Percentiles rank a stretch among this genome's conserved stretches.
Evolutionary conservation across 2,888 invertebrate genomes (phyloP).

Genomic region (Catocala sponsa): DNA sequence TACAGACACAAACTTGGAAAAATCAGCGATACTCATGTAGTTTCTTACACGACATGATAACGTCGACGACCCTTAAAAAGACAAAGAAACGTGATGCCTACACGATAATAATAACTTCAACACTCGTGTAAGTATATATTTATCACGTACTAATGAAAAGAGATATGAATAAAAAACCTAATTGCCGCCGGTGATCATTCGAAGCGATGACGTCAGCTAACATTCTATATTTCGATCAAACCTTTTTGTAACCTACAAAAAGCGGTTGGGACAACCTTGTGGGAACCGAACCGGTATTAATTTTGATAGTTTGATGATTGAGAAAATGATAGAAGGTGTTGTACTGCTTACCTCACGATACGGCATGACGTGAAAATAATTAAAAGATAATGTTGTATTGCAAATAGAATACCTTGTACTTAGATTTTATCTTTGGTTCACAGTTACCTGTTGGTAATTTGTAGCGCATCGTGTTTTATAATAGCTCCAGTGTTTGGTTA

Average conservation of each 20-base stretch:
- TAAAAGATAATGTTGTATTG: slow-evolving; percentile 61
- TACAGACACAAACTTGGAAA: too few relatives aligned
- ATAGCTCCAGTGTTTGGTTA: slow-evolving; percentile 18
- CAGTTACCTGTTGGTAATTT: slow-evolving; percentile 50
- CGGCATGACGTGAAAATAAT: slow-evolving; percentile 64
- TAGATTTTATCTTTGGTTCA: slow-evolving; percentile 55
- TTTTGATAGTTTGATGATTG: slow-evolving; percentile 42
- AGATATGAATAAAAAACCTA: slow-evolving; percentile 19
- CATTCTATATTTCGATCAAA: slow-evolving; percentile 42
- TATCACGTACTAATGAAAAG: slow-evolving; percentile 7
- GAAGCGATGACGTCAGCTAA: slow-evolving; percentile 38
- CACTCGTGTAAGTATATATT: background rate
- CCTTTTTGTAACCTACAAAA: slow-evolving; percentile 52
- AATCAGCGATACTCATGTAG: too few relatives aligned
- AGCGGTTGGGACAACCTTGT: slow-evolving; percentile 60
- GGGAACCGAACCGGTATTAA: slow-evolving; percentile 69
- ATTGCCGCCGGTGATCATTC: slow-evolving; percentile 25
- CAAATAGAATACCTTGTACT: slow-evolving; percentile 56
- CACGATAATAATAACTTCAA: background rate
- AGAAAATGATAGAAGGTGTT: slow-evolving; percentile 59
- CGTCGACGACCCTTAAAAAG: too few relatives aligned
- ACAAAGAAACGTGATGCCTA: background rate
- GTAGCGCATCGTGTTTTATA: slow-evolving; percentile 36
- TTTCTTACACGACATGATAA: too few relatives aligned
- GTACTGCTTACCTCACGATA: slow-evolving; percentile 38